A percentile compares a stretch with the other conserved stretches of the same genome.
phyloP scores from a whole-genome alignment of 2,888 invertebrate genomes.

The Tortricodes alternella region DNA sequence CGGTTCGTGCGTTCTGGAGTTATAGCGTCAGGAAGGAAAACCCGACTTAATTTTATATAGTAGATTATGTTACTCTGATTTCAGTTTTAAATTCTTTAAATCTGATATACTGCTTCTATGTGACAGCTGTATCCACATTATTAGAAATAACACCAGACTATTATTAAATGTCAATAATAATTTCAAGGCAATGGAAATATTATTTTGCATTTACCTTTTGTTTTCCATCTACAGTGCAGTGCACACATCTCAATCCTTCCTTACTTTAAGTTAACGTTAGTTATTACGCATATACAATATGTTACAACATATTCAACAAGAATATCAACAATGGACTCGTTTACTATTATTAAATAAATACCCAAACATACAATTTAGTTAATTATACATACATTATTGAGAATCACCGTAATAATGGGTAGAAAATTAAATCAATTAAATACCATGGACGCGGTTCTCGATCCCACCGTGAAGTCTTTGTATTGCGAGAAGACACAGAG shows the following conservation, averaged over 20 bases:
- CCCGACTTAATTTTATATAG: too few species aligned
- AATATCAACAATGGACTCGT: constrained; percentile 81
- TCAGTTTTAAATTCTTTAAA: too few species aligned
- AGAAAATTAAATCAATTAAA: constrained; percentile 70
- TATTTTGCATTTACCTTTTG: too few species aligned
- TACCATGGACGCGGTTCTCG: constrained; percentile 88
- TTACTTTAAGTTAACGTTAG: constrained; percentile 43
- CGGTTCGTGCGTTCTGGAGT: too few species aligned
- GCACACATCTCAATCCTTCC: background rate
- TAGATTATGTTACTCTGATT: too few species aligned
- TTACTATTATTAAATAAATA: constrained; percentile 72
- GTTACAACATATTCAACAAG: constrained; percentile 81
- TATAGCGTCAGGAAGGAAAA: too few species aligned
- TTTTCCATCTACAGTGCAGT: constrained; percentile 13
- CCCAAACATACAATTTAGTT: constrained; percentile 40
- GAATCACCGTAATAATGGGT: constrained; percentile 19
- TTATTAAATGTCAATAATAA: too few species aligned
- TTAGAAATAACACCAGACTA: background rate
- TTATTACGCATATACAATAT: constrained; percentile 56
- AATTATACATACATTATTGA: constrained; percentile 26
- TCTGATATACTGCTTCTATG: constrained; percentile 14
- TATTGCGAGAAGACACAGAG: constrained; percentile 96
- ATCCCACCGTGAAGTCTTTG: constrained; percentile 95
- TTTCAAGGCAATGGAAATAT: too few species aligned
- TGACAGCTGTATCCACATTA: constrained; percentile 17